phyloP scores from a whole-genome alignment of 1,140 invertebrate genomes.

The Papilio dardanus region DNA sequence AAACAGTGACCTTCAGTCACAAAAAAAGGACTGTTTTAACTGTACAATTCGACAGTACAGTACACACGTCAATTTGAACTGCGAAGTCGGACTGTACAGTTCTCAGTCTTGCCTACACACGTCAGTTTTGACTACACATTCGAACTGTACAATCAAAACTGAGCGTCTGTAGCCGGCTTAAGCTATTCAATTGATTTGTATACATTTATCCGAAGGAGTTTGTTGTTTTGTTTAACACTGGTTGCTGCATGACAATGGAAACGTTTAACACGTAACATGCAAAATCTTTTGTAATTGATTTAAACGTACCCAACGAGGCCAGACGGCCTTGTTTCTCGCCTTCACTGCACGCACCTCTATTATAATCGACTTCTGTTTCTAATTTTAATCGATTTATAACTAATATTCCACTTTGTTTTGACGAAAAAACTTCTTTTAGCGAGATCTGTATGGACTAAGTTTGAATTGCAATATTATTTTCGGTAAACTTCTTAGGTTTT shows the following conservation, averaged over 20 bases:
- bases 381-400: conserved; percentile 4
- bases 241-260: conserved; percentile 24
- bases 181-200: neutral
- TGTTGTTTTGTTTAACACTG: conserved; percentile 3
- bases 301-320: conserved; percentile 11
- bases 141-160: too few species aligned
- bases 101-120: too few species aligned
- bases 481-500: too few species aligned
- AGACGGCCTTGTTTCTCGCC: conserved; percentile 27
- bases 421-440: neutral
- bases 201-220: neutral
- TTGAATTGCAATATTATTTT: neutral
- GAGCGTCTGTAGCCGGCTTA: too few species aligned
- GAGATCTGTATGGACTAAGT: neutral
- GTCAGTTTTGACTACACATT: too few species aligned
- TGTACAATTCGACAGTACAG: too few species aligned
- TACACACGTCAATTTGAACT: too few species aligned
- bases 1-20: too few species aligned
- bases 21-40: too few species aligned
- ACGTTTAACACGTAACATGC: conserved; percentile 23
- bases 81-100: too few species aligned
- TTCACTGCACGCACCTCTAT: conserved; percentile 21
- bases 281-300: conserved; percentile 32
- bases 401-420: neutral
- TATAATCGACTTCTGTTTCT: neutral